Base-by-base conservation (phyloP, 2,113 vertebrate genomes). In the Percopsis transmontana region DNA sequence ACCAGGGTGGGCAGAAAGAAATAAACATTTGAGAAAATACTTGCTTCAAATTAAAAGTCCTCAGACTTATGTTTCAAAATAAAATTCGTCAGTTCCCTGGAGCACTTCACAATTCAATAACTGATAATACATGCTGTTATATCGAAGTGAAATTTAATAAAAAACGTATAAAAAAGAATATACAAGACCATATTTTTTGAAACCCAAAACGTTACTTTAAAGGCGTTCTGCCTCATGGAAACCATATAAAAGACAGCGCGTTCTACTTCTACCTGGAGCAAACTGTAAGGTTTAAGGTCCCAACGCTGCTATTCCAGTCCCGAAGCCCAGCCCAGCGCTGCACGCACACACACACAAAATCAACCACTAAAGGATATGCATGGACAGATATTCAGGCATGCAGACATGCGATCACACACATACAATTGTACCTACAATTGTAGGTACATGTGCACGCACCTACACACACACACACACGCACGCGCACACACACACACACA, bases 251-350 rank as follows among this genome's bases (percentile, higher is more conserved):
- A 65, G 11, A 24, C 65, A 65, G 13, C 18, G 13, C 23, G 69
- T 19, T 53, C 21, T 21, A 19, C 13, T 23, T 24, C 1, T n/a
- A n/a, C n/a, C 21, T 21, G 23, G 51, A 66, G 53, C 50, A 51
- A 78, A 74, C 65, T 73, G 54, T 70, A 57, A 77, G 19, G 73
- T 84, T 69, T 72, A 27, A 67, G 62, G 20, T 70, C 66, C 58
- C 7, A 62, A 45, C 0, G 3, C 58, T 51, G 33, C 39, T 58
- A 39, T 75, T 73, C 51, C 54, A 42, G 14, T 40, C 11, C 27
- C 6, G 27, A 33, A 42, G 72, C 38, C 54, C 33, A 38, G 44
- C 44, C 44, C 2, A 6, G 44, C 48, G 66, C 23, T 47, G 23
- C 40, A 62, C 42, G 48, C 45, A 67, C 10, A 24, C 44, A 64